Percentiles rank a stretch among this genome's conserved stretches.
Conservation (phyloP, 2,797 vertebrate genomes). For the Dendrocincla fuliginosa region DNA sequence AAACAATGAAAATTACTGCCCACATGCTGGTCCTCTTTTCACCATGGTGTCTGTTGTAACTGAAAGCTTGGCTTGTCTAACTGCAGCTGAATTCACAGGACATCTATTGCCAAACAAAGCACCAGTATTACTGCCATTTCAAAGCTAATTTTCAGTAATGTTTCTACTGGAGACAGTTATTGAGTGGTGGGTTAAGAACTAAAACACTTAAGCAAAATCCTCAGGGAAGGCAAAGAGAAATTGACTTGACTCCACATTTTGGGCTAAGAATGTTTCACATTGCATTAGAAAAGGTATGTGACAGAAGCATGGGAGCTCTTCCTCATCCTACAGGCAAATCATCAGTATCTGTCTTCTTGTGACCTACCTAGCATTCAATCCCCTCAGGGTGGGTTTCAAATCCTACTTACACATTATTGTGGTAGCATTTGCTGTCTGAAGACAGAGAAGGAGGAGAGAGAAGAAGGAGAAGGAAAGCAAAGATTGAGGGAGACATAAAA, state of each 20-base stretch:
- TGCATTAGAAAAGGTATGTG: neutral
- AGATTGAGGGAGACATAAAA: neutral
- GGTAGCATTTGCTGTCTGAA: neutral
- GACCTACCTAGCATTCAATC: accelerated
- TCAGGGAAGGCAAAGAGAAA: neutral
- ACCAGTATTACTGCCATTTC: neutral
- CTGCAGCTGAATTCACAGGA: neutral
- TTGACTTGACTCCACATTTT: neutral
- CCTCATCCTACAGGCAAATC: neutral
- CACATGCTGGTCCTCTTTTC: conserved; percentile 10
- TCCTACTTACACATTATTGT: neutral
- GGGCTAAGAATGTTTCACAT: neutral
- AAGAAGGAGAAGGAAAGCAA: neutral
- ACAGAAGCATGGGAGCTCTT: neutral
- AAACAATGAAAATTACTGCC: conserved; percentile 50
- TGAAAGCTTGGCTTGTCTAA: neutral
- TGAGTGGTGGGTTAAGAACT: neutral
- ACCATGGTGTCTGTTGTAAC: neutral
- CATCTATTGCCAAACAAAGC: neutral
- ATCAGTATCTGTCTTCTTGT: neutral
- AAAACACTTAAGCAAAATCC: neutral
- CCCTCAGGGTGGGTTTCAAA: neutral
- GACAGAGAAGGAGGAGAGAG: neutral
- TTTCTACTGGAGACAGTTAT: neutral
- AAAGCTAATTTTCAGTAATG: neutral